These are phyloP conservation scores for Morone chrysops DNA, from an alignment of 2,113 vertebrate genomes.

Conservation along the genomic window DNA sequence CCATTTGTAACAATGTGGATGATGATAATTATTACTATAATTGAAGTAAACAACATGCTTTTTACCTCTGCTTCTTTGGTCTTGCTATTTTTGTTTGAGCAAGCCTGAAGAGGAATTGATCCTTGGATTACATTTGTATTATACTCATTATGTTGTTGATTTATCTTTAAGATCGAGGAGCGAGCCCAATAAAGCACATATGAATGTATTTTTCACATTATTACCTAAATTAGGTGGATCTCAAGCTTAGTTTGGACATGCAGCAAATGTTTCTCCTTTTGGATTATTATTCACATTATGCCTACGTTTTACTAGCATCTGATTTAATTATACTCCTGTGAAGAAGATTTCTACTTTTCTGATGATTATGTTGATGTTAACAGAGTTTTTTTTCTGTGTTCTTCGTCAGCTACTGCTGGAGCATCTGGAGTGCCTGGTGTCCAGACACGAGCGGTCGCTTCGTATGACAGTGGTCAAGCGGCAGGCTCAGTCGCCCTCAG, in stretches of 20 bases:
- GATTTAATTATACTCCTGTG: background rate
- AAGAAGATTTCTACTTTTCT: background rate
- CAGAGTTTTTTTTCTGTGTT: background rate
- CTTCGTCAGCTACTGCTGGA: conserved; percentile 92
- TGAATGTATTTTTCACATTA: background rate
- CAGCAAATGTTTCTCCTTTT: background rate
- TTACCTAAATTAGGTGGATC: background rate
- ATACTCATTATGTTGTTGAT: background rate
- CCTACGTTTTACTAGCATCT: background rate
- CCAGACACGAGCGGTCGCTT: conserved; percentile 95
- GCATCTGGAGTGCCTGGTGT: conserved; percentile 99
- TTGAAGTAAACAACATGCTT: background rate
- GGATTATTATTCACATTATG: background rate
- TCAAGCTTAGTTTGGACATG: background rate
- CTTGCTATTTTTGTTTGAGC: background rate
- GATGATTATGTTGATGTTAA: background rate
- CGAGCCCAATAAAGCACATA: background rate
- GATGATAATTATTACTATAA: background rate
- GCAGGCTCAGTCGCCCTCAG: conserved; percentile 98
- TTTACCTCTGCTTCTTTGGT: too few species aligned
- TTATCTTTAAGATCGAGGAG: background rate
- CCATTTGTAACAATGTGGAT: background rate
- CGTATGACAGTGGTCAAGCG: conserved; percentile 99
- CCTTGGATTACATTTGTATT: background rate
- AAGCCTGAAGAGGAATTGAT: background rate